These are phyloP conservation scores for Microplitis deprimator DNA, from an alignment of 2,888 invertebrate species.

Conservation along the genomic window DNA sequence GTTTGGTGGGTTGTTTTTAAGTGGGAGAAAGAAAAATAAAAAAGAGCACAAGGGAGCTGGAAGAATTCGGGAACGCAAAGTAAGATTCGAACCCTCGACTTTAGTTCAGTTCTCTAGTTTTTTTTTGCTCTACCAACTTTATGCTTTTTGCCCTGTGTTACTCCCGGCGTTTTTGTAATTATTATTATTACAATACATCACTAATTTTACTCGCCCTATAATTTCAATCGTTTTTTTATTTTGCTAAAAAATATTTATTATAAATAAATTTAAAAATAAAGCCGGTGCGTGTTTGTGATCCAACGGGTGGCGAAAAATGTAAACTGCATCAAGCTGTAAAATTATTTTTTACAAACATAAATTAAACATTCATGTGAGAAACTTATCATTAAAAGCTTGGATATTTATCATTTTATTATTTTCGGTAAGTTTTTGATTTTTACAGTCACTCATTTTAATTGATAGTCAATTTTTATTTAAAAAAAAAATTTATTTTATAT, in stretches of 20 bases:
- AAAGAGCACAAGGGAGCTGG: constrained; percentile 24
- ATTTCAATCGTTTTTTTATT: background rate
- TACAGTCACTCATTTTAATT: background rate
- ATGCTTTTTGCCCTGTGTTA: background rate
- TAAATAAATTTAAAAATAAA: background rate
- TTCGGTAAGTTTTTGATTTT: constrained; percentile 13
- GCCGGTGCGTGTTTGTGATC: background rate
- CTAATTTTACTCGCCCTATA: background rate
- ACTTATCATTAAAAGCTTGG: constrained; percentile 15
- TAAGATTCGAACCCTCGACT: constrained; percentile 17
- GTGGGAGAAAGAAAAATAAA: constrained; percentile 14
- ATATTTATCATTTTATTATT: constrained; percentile 26
- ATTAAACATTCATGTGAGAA: background rate
- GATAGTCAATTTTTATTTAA: background rate
- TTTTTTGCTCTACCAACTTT: background rate
- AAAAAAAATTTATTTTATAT: background rate
- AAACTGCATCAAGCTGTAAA: background rate
- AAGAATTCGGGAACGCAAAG: constrained; percentile 27
- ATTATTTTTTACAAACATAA: background rate
- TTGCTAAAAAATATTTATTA: background rate
- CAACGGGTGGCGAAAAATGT: background rate
- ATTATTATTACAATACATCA: background rate
- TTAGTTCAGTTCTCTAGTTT: background rate
- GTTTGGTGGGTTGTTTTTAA: constrained; percentile 39
- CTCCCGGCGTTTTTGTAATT: background rate